A percentile compares a stretch with the other conserved stretches of the same genome.
Evolutionary conservation across 2,888 invertebrate genomes (phyloP).

Genomic region (Muscina levida): DNA sequence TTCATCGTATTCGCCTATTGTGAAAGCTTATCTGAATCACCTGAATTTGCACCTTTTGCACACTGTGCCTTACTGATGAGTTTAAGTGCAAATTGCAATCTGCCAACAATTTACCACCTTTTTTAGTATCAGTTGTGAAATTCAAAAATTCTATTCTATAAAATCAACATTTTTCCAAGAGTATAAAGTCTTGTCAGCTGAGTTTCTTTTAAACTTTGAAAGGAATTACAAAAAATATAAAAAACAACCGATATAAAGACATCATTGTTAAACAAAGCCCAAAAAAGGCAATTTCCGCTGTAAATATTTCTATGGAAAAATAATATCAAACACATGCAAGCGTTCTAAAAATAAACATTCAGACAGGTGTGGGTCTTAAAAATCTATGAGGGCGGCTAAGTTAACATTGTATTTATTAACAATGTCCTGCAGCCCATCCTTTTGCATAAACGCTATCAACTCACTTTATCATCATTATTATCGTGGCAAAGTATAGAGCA

Average conservation of each 20-base stretch:
- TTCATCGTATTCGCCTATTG: too few species aligned
- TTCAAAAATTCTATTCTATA: too few species aligned
- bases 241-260: neutral
- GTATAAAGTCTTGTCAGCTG: neutral
- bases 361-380: neutral
- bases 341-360: neutral
- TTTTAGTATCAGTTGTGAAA: too few species aligned
- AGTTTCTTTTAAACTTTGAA: conserved; percentile 1
- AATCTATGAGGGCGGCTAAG: conserved; percentile 25
- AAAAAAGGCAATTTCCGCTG: conserved; percentile 50
- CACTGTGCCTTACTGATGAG: too few species aligned
- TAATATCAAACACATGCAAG: conserved; percentile 7
- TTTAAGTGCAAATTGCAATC: too few species aligned
- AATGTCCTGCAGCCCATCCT: too few species aligned
- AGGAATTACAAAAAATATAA: neutral
- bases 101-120: too few species aligned
- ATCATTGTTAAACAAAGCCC: too few species aligned
- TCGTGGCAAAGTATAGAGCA: too few species aligned
- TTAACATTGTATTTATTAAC: conserved; percentile 21
- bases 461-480: neutral
- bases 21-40: too few species aligned
- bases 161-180: conserved; percentile 6
- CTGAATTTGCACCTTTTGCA: too few species aligned
- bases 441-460: too few species aligned
- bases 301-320: neutral